A percentile compares a stretch with the other conserved stretches of the same genome.
Evolutionary conservation across 2,797 vertebrate species (phyloP).

Genomic region (Bradypodion ventrale): DNA sequence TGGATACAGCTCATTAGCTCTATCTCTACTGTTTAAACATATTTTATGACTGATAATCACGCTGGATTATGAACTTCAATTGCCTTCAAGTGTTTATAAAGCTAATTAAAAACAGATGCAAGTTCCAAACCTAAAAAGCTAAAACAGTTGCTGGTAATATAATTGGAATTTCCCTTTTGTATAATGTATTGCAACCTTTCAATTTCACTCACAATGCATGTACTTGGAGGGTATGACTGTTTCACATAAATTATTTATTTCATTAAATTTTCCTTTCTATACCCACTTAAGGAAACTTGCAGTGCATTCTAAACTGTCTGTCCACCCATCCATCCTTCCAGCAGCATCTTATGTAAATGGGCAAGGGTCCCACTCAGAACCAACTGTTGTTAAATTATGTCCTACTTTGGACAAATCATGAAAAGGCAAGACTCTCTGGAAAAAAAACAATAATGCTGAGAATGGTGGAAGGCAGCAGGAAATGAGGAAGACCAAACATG

Average conservation of each 20-base stretch:
- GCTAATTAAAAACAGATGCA: constrained; percentile 61
- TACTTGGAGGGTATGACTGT: neutral
- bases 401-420: no score
- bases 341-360: neutral
- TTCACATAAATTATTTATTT: constrained; percentile 8
- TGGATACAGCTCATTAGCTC: constrained; percentile 52
- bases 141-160: constrained; percentile 33
- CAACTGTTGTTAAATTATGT: neutral
- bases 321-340: neutral
- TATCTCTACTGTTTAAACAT: constrained; percentile 42
- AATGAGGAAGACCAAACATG: no score
- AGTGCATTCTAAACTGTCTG: neutral
- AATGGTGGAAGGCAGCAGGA: no score
- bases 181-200: constrained; percentile 10
- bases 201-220: neutral
- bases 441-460: no score
- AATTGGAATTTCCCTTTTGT: neutral
- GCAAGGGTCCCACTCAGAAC: neutral
- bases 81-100: constrained; percentile 54
- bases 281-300: neutral
- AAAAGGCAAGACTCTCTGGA: no score
- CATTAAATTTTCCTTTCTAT: neutral
- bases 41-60: constrained; percentile 33
- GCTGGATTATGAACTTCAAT: constrained; percentile 38
- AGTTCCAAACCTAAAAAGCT: constrained; percentile 8